A percentile compares a stretch with the other conserved stretches of the same genome.
Conservation (phyloP, 2,797 vertebrate species). For the Sebastes taczanowskii region DNA sequence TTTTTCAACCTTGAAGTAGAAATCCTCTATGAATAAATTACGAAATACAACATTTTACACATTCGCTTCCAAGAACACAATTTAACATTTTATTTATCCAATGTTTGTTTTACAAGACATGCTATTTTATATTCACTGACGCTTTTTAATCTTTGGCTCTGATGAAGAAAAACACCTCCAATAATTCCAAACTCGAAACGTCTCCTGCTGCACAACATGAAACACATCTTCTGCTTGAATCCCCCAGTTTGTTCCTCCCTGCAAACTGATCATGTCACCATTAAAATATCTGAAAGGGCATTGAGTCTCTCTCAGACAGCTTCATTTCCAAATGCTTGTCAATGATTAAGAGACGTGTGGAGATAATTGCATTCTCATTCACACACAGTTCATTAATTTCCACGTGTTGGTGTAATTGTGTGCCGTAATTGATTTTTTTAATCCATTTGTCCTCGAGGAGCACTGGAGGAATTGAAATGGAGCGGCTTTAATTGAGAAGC, state of each 20-base stretch:
- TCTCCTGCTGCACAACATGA: neutral
- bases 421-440: slow-evolving; percentile 36
- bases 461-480: slow-evolving; percentile 18
- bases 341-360: slow-evolving; percentile 35
- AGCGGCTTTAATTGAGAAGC: slow-evolving; percentile 16
- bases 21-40: slow-evolving; percentile 42
- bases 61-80: slow-evolving; percentile 27
- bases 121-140: slow-evolving; percentile 17
- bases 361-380: slow-evolving; percentile 39
- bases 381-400: slow-evolving; percentile 47
- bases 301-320: slow-evolving; percentile 34
- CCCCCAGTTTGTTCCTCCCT: neutral
- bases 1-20: slow-evolving; percentile 40
- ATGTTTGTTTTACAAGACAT: slow-evolving; percentile 10
- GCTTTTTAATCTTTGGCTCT: slow-evolving; percentile 4
- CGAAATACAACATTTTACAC: slow-evolving; percentile 3
- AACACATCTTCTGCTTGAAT: slow-evolving; percentile 2
- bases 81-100: slow-evolving; percentile 35
- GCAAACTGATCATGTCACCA: slow-evolving; percentile 19
- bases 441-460: slow-evolving; percentile 29
- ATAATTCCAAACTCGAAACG: neutral
- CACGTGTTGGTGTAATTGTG: slow-evolving; percentile 35
- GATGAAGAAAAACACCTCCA: slow-evolving; percentile 34
- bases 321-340: slow-evolving; percentile 29
- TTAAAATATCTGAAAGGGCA: slow-evolving; percentile 33